Base-by-base conservation (phyloP, 2,888 invertebrate species). In the Phortica magna region DNA sequence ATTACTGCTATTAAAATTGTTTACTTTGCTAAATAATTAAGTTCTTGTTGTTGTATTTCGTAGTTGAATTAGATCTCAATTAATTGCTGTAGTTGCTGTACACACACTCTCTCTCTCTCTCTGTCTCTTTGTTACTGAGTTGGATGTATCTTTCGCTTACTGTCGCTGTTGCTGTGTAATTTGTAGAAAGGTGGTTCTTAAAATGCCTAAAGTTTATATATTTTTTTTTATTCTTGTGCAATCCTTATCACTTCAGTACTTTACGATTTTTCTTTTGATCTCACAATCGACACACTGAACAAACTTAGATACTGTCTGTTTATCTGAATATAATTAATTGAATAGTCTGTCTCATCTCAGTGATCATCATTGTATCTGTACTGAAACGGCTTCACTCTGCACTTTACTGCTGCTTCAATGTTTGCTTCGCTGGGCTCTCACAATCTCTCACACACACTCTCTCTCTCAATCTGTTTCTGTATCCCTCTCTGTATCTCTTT, bases 161-260 rank as follows among this genome's bases (percentile, higher is more conserved):
- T 53, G 4, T 76, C 79, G 73, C 77, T 79, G 72, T 78, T 77
- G 84, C 82, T 87, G 85, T 82, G 87, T 48, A 48, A 48, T 48
- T 48, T 9, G 48, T 48, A 48, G 9, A 61, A 61, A 61, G 61
- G 61, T 61, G 61, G 22, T 83, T 84, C 83, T 87, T 83, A 87
- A 85, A 85, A 85, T 61, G 61, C 61, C 61, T 61, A 61, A 48
- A 48, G 14, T 48, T 48, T 0, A 0, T 48, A 9, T 48, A 48
- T 31, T 31, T 31, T 31, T 31, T 31, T 31, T 31, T 31, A 31
- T 31, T 31, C 31, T 31, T 31, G 31, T 48, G 48, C 48, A 48
- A 48, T 48, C 48, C 48, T 48, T 48, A 31, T 48, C 48, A 48
- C 14, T 48, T 48, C 48, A 48, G 31, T 31, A 31, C 31, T 14